These are phyloP conservation scores for Xiphophorus couchianus DNA, from an alignment of 2,113 vertebrate genomes.

Conservation along the genomic window DNA sequence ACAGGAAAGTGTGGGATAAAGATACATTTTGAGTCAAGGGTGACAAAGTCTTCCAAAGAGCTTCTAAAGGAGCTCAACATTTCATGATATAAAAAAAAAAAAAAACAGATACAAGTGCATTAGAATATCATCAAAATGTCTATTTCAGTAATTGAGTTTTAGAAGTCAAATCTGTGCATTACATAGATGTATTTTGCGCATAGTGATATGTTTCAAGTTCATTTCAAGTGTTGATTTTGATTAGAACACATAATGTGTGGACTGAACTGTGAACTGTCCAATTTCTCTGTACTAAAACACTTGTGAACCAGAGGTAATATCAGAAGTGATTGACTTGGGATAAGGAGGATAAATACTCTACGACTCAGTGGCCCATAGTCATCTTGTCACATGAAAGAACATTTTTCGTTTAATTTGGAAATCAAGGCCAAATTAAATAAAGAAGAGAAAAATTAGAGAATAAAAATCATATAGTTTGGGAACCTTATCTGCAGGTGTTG, in stretches of 20 bases:
- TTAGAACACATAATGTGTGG: background rate
- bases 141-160: too few species aligned
- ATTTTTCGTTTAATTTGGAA: background rate
- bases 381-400: background rate
- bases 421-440: background rate
- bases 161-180: background rate
- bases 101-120: background rate
- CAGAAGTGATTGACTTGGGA: background rate
- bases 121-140: too few species aligned
- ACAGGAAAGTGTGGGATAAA: background rate
- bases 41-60: slow-evolving; percentile 14
- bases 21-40: slow-evolving; percentile 29
- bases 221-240: background rate
- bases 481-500: background rate
- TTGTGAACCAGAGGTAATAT: background rate
- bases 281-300: background rate
- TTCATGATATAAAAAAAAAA: background rate
- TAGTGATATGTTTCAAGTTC: background rate
- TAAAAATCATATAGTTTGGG: background rate
- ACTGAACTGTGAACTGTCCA: background rate
- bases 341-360: background rate
- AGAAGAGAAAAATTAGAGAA: too few species aligned
- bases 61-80: background rate
- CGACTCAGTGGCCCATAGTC: background rate
- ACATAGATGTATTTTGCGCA: background rate